These are phyloP conservation scores for Anagrus nilaparvatae DNA, from an alignment of 1,140 invertebrate genomes.

Conservation along the genomic window DNA sequence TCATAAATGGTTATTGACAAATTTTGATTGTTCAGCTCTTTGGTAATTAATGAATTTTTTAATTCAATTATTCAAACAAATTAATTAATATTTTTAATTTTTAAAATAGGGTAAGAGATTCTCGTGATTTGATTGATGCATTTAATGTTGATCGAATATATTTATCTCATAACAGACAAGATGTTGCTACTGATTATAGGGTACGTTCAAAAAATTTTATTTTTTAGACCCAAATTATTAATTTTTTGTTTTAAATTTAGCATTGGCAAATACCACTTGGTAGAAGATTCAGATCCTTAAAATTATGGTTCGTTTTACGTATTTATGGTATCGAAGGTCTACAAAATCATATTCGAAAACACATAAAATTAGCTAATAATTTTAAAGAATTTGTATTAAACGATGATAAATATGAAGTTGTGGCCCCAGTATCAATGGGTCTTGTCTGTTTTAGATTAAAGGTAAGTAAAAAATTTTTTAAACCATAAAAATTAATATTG, in stretches of 20 bases:
- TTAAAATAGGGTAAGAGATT: conserved; percentile 62
- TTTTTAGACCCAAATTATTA: conserved; percentile 3
- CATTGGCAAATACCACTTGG: conserved; percentile 93
- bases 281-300: conserved; percentile 80
- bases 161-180: conserved; percentile 56
- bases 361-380: conserved; percentile 62
- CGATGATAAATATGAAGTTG: conserved; percentile 72
- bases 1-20: conserved; percentile 87
- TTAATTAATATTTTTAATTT: conserved; percentile 2
- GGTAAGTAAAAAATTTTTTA: too few relatives aligned
- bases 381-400: conserved; percentile 60
- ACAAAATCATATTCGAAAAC: conserved; percentile 65
- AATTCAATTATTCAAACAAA: neutral
- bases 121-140: conserved; percentile 65
- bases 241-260: conserved; percentile 35
- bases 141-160: conserved; percentile 93
- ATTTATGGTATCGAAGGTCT: conserved; percentile 73
- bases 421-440: conserved; percentile 61
- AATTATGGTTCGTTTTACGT: conserved; percentile 89
- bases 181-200: conserved; percentile 72
- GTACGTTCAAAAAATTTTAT: conserved; percentile 32
- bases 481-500: too few relatives aligned
- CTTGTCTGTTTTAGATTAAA: conserved; percentile 82
- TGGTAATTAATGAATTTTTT: conserved; percentile 43
- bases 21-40: conserved; percentile 84